These are phyloP conservation scores for Bufo gargarizans DNA, from an alignment of 2,113 vertebrate species.

Conservation along the genomic window DNA sequence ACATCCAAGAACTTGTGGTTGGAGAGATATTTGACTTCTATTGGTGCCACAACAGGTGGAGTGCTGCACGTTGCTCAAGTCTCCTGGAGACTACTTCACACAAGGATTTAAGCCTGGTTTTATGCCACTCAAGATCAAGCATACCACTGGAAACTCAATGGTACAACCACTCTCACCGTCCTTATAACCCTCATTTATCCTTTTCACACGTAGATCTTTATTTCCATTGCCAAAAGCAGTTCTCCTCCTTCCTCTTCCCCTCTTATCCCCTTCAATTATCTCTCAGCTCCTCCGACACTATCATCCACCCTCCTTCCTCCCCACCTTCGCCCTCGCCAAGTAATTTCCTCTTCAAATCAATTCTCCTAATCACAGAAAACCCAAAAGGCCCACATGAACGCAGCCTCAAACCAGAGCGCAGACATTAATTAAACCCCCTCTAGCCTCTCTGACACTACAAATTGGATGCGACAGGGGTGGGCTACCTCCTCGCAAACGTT, in stretches of 20 bases:
- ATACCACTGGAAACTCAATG: rapidly evolving
- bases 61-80: background rate
- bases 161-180: background rate
- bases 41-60: background rate
- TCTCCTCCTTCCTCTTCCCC: constrained; percentile 1
- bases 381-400: constrained; percentile 12
- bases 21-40: background rate
- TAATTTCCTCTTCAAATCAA: constrained; percentile 55
- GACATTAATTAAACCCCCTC: constrained; percentile 51
- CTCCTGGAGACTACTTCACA: background rate
- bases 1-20: background rate
- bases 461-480: constrained; percentile 9
- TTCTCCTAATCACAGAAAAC: constrained; percentile 39
- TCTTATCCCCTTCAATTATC: constrained; percentile 12
- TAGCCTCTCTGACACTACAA: constrained; percentile 50
- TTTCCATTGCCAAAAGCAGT: constrained; percentile 47
- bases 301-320: constrained; percentile 31
- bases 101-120: background rate
- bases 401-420: constrained; percentile 32
- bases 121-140: rapidly evolving
- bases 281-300: constrained; percentile 45
- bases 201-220: constrained; percentile 40
- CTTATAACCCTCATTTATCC: background rate
- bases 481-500: constrained; percentile 32
- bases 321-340: constrained; percentile 50